Conservation (phyloP, 2,113 vertebrate genomes). For the Calonectris borealis region DNA sequence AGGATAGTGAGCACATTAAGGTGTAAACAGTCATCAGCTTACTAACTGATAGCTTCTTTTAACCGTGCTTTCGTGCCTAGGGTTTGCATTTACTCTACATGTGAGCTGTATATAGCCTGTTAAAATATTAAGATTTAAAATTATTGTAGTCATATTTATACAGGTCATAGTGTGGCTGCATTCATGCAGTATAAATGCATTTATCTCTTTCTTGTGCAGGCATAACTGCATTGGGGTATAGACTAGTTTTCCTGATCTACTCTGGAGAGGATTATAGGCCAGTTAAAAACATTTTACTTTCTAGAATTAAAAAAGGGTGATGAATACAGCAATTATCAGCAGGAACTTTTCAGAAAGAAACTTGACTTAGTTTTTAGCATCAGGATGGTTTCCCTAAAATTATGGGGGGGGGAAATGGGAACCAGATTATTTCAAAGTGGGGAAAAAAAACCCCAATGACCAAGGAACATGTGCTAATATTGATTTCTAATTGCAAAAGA, state of each 20-base stretch:
- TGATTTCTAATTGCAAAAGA: background rate
- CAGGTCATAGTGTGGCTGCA: background rate
- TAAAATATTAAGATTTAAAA: background rate
- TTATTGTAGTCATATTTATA: background rate
- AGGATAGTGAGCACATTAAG: background rate
- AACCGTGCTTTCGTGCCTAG: background rate
- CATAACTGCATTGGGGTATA: background rate
- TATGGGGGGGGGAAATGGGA: background rate
- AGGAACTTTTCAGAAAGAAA: background rate
- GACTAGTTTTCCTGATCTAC: background rate
- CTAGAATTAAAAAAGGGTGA: background rate
- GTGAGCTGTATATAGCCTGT: background rate
- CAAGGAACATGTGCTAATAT: background rate
- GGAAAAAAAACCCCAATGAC: rapidly evolving
- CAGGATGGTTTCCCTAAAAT: background rate
- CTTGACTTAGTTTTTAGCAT: background rate
- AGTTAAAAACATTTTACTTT: background rate
- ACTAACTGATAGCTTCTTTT: background rate
- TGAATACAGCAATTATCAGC: background rate
- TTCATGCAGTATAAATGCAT: background rate
- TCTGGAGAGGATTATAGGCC: background rate
- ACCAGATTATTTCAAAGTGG: background rate
- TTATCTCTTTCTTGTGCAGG: background rate
- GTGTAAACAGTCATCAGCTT: background rate
- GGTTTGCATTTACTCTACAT: background rate